These are phyloP conservation scores for Coluber constrictor DNA, from an alignment of 2,797 vertebrate species.

Conservation along the genomic window DNA sequence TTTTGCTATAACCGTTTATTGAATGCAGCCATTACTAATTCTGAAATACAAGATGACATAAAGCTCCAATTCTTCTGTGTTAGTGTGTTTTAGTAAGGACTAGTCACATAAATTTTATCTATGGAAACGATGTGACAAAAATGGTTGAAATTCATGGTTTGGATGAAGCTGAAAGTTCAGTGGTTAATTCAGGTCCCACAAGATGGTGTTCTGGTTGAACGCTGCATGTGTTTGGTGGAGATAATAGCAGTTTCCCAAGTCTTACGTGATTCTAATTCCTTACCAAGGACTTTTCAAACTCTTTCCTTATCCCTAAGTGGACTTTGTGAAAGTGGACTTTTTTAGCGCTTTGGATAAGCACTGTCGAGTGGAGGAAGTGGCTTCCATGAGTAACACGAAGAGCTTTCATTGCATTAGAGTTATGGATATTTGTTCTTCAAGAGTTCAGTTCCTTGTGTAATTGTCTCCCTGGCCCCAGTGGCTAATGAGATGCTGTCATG, in stretches of 20 bases:
- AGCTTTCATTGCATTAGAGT: not conserved
- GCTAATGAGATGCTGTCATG: constrained; percentile 32
- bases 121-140: not conserved
- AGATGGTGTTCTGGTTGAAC: not conserved
- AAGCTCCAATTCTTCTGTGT: not conserved
- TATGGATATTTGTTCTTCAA: constrained; percentile 4
- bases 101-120: not conserved
- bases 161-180: not conserved
- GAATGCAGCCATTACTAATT: not conserved
- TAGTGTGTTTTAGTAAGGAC: not conserved
- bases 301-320: not conserved
- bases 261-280: not conserved
- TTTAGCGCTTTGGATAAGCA: not conserved
- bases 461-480: constrained; percentile 9
- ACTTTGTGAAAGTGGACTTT: not conserved
- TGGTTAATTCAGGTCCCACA: not conserved
- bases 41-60: not conserved
- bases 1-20: not conserved
- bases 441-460: constrained; percentile 1
- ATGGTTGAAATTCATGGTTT: not conserved
- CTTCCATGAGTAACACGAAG: not conserved
- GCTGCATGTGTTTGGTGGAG: not conserved
- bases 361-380: not conserved
- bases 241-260: not conserved
- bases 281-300: not conserved